phyloP scores from a whole-genome alignment of 2,113 vertebrate species.

The Acrocephalus arundinaceus region DNA sequence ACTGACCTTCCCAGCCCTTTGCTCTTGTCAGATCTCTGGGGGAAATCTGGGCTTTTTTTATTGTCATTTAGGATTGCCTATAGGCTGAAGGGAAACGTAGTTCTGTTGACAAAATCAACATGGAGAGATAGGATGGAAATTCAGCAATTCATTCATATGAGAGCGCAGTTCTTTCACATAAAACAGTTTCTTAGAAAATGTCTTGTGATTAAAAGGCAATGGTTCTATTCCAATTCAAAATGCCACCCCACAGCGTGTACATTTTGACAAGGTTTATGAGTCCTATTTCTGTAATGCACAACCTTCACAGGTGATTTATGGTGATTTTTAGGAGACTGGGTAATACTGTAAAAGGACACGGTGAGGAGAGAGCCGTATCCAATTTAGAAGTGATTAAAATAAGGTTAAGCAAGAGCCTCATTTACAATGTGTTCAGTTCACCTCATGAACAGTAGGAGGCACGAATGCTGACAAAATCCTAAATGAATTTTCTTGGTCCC shows the following conservation, averaged over 20 bases:
- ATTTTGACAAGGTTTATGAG: constrained; percentile 17
- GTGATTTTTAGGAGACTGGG: not conserved
- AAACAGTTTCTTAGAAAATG: not conserved
- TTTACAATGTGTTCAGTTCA: not conserved
- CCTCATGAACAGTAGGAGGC: not conserved
- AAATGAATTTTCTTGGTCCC: not conserved
- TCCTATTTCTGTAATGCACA: not conserved
- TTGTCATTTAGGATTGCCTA: not conserved
- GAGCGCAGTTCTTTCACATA: not conserved
- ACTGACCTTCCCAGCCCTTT: not conserved
- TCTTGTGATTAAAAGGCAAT: not conserved
- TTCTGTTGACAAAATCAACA: not conserved
- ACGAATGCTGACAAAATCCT: not conserved
- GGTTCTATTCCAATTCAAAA: constrained; percentile 1
- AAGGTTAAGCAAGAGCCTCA: not conserved
- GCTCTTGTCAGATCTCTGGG: not conserved
- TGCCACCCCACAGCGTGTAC: not conserved
- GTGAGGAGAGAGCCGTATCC: not conserved
- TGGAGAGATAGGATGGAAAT: not conserved
- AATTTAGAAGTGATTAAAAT: constrained; percentile 16
- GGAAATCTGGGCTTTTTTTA: not conserved
- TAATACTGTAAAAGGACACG: not conserved
- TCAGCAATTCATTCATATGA: not conserved
- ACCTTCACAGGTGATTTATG: not conserved
- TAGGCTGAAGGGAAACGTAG: not conserved